Evolutionary conservation across 2,888 invertebrate genomes (phyloP), one percentile per base, ranked within the genome.

Genomic region (Lochmaea capreae): DNA sequence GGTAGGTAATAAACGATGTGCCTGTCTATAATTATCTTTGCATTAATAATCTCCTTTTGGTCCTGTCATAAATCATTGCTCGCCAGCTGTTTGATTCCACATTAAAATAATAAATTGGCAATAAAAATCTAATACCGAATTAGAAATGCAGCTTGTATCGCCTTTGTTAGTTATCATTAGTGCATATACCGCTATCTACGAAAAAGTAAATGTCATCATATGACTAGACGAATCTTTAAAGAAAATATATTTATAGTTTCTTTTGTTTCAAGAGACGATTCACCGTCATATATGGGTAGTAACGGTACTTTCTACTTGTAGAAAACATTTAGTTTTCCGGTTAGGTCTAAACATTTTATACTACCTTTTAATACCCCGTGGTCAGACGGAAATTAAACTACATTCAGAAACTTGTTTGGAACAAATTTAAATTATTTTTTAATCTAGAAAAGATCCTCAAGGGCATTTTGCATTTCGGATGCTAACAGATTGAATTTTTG

Each of bases 251-350:
- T 58, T 58, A 58, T 58, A 14, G 26, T 14, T 22, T 58, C 58
- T 58, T 58, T 58, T 22, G 58, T 58, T 58, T 58, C 26, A 26
- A 58, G 8, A 58, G 58, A 58, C 58, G 58, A 26, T 26, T 12
- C 58, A 58, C 26, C 26, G 58, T 22, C 58, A 26, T 58, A 58
- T 58, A 58, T 58, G 58, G 58, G 12, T 26, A 26, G 6, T 58
- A 58, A 58, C 58, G 58, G 58, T 58, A 11, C 58, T 58, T 58
- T 58, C 58, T 58, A 11, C 22, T 58, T 58, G 58, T 58, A 26
- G 26, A 58, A 58, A 22, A 18, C 58, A 58, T 26, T 58, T 26
- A 58, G 26, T 58, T 58, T 58, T 26, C 58, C 14, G 22, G 26
- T 26, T 26, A 18, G 18, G 22, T 49, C n/a, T 49, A 5, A 49